Evolutionary conservation across 2,797 vertebrate genomes (phyloP), one percentile per base, ranked within the genome.

Genomic region (Poliocrania exsul): DNA sequence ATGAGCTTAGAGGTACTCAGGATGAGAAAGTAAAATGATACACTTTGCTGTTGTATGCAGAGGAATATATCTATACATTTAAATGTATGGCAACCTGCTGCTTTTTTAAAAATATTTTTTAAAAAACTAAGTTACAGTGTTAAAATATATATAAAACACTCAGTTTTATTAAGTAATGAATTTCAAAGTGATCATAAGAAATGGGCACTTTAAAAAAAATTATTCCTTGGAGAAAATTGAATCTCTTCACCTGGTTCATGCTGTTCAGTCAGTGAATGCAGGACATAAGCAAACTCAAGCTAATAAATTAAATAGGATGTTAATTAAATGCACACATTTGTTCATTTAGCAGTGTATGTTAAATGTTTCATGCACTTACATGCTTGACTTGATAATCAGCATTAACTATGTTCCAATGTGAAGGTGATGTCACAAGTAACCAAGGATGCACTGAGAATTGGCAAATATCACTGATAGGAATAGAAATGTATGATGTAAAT

Each of bases 371-470:
- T 88, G 21, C 23, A 37, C 79, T 66, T 95, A 64, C 51, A 33
- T 84, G 64, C 33, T 60, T 86, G 78, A 86, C 21, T 94, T 56
- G 84, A 78, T 93, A 92, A 86, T 57, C 80, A 81, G 35, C 20
- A 40, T 64, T 42, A 88, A 42, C 33, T 92, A 72, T 85, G 16
- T 53, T 91, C 79, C 84, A 85, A 72, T 91, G n/a, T 35, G 69
- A 46, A 86, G 29, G 54, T 91, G 69, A 61, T 79, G 53, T 83
- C 61, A 47, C 51, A 65, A 54, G 38, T 72, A 89, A 49, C 62
- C 92, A 57, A 51, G 57, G 56, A 33, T 18, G 31, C 19, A 26
- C 35, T 54, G 53, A 66, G 42, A 91, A 69, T 0, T 79, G 38
- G 18, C 16, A 53, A 65, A 26, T 81, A 51, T 26, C 47, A 75